phyloP scores from a whole-genome alignment of 1,140 invertebrate species.

The Limonius californicus region DNA sequence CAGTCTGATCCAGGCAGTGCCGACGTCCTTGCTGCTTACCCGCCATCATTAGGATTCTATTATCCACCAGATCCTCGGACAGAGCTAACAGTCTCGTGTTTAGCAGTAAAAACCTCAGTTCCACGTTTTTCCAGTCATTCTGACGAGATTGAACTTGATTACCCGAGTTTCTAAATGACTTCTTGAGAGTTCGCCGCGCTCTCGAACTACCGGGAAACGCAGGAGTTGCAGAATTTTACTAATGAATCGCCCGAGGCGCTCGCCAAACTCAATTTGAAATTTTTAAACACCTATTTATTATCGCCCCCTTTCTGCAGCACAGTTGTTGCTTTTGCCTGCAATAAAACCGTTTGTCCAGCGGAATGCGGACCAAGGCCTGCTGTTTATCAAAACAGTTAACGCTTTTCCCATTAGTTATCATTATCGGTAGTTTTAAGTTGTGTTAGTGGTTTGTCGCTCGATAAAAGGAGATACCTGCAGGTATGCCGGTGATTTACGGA shows the following conservation, averaged over 20 bases:
- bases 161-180: neutral
- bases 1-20: neutral
- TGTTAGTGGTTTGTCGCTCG: too few relatives aligned
- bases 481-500: too few relatives aligned
- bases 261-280: neutral
- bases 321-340: too few relatives aligned
- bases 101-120: slow-evolving; percentile 1
- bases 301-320: neutral
- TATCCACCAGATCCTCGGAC: neutral
- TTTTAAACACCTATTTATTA: neutral
- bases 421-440: too few relatives aligned
- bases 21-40: slow-evolving; percentile 1
- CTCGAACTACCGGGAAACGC: neutral
- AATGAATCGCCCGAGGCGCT: neutral
- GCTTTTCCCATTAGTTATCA: too few relatives aligned
- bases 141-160: neutral
- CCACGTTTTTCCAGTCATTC: neutral
- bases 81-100: neutral
- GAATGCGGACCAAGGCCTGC: too few relatives aligned
- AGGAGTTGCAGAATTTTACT: neutral
- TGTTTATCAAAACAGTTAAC: too few relatives aligned
- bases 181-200: neutral
- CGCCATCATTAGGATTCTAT: neutral
- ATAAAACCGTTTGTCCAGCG: too few relatives aligned
- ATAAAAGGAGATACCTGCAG: too few relatives aligned